Percentiles rank a stretch among this genome's conserved stretches.
Evolutionary conservation across 2,797 vertebrate species (phyloP).

Genomic region (Sebastiscus albofasciatus): DNA sequence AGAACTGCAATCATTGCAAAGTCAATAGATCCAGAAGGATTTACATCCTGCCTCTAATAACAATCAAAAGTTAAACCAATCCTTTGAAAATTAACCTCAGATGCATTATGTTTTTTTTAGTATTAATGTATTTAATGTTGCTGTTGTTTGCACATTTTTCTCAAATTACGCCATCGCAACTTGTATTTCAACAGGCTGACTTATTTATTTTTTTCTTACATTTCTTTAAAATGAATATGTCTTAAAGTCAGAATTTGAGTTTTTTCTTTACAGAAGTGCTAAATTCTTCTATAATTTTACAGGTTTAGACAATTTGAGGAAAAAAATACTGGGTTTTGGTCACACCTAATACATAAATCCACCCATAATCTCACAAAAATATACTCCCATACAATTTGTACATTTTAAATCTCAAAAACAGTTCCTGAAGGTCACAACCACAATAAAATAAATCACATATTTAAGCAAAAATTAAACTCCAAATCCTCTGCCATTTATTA

Average conservation of each 20-base stretch:
- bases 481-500: background rate
- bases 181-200: background rate
- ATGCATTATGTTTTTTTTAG: slow-evolving; percentile 3
- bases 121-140: slow-evolving; percentile 3
- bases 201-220: background rate
- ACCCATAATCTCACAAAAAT: background rate
- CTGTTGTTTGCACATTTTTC: background rate
- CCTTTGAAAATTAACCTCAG: slow-evolving; percentile 16
- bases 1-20: slow-evolving; percentile 37
- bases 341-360: background rate
- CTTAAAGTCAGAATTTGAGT: background rate
- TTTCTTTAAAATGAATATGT: background rate
- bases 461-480: background rate
- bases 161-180: background rate
- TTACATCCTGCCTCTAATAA: slow-evolving; percentile 41
- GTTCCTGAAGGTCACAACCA: background rate
- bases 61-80: slow-evolving; percentile 28
- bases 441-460: background rate
- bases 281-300: background rate
- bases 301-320: background rate
- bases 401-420: background rate
- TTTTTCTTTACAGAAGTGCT: background rate
- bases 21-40: slow-evolving; percentile 45
- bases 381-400: background rate
- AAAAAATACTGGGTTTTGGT: background rate